A percentile compares a stretch with the other conserved stretches of the same genome.
These are phyloP conservation scores for Mormyrus hasselquistii DNA, from an alignment of 2,797 vertebrate species.

Conservation along the genomic window DNA sequence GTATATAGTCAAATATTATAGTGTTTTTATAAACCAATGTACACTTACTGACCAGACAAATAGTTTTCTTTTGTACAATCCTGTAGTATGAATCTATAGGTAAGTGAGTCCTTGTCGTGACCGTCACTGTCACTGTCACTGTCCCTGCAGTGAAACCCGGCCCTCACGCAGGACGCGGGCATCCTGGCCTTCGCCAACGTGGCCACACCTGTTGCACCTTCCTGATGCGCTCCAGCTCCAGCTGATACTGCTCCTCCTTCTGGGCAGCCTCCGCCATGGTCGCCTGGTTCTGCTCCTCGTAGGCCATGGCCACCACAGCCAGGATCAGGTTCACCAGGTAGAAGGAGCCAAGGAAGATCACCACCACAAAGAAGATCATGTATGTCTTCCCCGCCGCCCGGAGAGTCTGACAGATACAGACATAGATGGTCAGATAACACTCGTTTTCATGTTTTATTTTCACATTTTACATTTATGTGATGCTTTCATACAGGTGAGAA, in stretches of 20 bases:
- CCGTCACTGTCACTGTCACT: background rate
- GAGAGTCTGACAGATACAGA: conserved; percentile 69
- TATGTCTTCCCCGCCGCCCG: conserved; percentile 93
- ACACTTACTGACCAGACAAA: background rate
- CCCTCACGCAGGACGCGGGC: background rate
- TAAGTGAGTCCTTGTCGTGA: background rate
- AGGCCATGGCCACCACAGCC: conserved; percentile 97
- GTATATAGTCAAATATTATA: background rate
- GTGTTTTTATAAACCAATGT: background rate
- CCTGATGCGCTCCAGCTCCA: conserved; percentile 84
- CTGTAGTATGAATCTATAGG: background rate
- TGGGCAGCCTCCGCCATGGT: conserved; percentile 88
- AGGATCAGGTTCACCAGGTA: conserved; percentile 93
- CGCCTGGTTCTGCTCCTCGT: conserved; percentile 97
- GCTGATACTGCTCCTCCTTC: conserved; percentile 88
- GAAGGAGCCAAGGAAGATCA: conserved; percentile 97
- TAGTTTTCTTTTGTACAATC: background rate
- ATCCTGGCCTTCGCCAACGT: background rate
- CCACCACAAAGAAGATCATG: conserved; percentile 98
- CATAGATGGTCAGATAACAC: background rate
- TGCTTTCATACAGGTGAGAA: background rate
- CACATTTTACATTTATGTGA: background rate
- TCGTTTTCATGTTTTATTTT: background rate
- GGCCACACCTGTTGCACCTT: conserved; percentile 81
- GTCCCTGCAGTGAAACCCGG: background rate